phyloP scores from a whole-genome alignment of 2,888 invertebrate species.

The Aleiodes leptofemur region DNA sequence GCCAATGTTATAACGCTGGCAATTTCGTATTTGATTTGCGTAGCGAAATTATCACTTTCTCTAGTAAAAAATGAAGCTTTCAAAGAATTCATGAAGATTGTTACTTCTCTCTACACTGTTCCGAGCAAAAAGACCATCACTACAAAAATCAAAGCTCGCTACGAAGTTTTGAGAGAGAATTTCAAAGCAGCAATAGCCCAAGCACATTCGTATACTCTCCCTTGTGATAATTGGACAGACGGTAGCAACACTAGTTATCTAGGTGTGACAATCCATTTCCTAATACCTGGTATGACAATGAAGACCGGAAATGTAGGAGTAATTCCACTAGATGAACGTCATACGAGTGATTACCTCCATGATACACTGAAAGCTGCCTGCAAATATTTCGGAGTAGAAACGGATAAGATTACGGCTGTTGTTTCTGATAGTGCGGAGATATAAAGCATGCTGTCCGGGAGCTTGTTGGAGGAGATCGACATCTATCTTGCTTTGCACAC shows the following conservation, averaged over 20 bases:
- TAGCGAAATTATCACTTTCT: constrained; percentile 50
- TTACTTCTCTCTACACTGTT: constrained; percentile 49
- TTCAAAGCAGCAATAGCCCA: constrained; percentile 32
- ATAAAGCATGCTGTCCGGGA: no score
- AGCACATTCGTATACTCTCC: constrained; percentile 37
- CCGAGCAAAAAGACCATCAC: constrained; percentile 51
- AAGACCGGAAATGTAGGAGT: constrained; percentile 48
- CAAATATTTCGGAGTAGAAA: no score
- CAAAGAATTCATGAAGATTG: constrained; percentile 48
- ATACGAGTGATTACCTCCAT: constrained; percentile 41
- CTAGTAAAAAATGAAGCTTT: constrained; percentile 55
- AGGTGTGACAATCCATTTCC: constrained; percentile 51
- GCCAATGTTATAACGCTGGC: constrained; percentile 50
- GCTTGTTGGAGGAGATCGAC: no score
- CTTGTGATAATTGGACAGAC: constrained; percentile 53
- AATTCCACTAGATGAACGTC: constrained; percentile 49
- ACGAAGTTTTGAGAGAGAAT: constrained; percentile 43
- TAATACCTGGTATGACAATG: constrained; percentile 41
- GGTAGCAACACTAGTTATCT: constrained; percentile 49
- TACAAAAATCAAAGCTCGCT: constrained; percentile 39
- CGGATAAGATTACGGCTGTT: no score
- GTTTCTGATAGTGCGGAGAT: no score
- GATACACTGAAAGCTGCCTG: no score
- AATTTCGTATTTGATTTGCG: constrained; percentile 54
- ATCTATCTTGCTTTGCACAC: no score